Evolutionary conservation across 1,140 invertebrate genomes (phyloP).

Genomic region (Drosophila sucinea): DNA sequence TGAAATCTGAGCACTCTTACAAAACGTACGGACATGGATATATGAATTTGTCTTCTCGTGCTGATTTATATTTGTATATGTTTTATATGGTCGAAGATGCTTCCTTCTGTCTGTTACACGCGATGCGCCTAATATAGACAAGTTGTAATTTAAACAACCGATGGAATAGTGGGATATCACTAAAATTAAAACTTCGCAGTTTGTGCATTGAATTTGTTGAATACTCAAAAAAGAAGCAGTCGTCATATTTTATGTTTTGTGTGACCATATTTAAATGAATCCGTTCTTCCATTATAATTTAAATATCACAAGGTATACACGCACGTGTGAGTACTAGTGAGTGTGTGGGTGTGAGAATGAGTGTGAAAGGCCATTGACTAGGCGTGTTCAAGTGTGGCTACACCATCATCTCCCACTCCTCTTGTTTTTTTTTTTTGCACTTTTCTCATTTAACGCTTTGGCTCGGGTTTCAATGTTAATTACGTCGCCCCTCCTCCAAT

Average conservation of each 20-base stretch:
- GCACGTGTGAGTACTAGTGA: background rate
- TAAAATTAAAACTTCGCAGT: background rate
- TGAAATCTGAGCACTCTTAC: too few relatives aligned
- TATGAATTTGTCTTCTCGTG: too few relatives aligned
- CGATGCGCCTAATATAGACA: too few relatives aligned
- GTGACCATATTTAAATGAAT: constrained; percentile 12
- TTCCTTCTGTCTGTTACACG: too few relatives aligned
- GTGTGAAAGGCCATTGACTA: constrained; percentile 57
- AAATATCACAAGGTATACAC: constrained; percentile 45
- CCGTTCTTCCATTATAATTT: constrained; percentile 56
- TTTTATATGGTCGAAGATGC: too few relatives aligned
- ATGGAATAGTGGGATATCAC: background rate
- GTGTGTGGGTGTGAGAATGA: constrained; percentile 16
- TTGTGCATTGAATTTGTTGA: background rate
- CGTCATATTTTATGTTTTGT: background rate
- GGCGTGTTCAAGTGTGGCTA: constrained; percentile 33
- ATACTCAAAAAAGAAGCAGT: background rate
- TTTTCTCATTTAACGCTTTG: constrained; percentile 64
- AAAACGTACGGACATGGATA: too few relatives aligned
- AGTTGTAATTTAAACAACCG: too few relatives aligned
- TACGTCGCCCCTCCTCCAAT: constrained; percentile 37
- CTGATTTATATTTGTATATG: too few relatives aligned
- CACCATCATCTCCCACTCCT: background rate
- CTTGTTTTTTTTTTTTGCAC: constrained; percentile 50
- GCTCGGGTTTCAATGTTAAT: constrained; percentile 72